phyloP scores from a whole-genome alignment of 2,113 vertebrate genomes.

The Balaeniceps rex region DNA sequence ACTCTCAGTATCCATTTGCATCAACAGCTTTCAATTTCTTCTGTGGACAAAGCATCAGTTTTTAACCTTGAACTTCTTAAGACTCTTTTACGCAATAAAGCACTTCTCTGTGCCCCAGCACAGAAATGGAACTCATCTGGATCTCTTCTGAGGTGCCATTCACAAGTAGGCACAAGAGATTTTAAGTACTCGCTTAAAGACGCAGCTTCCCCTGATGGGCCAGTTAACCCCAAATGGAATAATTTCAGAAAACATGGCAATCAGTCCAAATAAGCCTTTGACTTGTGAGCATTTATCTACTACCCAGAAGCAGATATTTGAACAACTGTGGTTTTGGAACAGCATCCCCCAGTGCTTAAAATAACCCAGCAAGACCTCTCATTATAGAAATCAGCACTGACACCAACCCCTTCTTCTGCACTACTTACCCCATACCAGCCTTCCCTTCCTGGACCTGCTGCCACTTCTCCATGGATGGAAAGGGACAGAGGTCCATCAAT shows the following conservation, averaged over 20 bases:
- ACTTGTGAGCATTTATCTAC: not conserved
- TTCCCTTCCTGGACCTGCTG: not conserved
- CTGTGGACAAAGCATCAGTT: not conserved
- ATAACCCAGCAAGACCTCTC: not conserved
- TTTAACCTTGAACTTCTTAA: not conserved
- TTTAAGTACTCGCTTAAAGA: not conserved
- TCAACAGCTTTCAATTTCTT: not conserved
- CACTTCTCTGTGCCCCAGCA: not conserved
- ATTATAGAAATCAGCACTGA: not conserved
- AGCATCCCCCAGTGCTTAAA: not conserved
- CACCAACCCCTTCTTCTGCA: not conserved
- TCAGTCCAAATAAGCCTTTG: not conserved
- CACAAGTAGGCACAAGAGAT: not conserved
- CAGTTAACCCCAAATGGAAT: not conserved
- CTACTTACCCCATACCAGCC: not conserved
- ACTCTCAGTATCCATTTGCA: rapidly evolving
- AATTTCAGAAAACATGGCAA: not conserved
- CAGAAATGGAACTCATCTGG: not conserved
- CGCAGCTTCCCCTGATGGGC: not conserved
- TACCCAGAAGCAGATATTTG: not conserved
- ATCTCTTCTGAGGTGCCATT: not conserved
- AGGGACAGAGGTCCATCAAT: rapidly evolving
- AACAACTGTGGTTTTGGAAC: not conserved
- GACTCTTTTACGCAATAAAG: not conserved
- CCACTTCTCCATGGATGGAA: not conserved